These are phyloP conservation scores for Corapipo altera DNA, from an alignment of 2,113 vertebrate species.

Conservation along the genomic window DNA sequence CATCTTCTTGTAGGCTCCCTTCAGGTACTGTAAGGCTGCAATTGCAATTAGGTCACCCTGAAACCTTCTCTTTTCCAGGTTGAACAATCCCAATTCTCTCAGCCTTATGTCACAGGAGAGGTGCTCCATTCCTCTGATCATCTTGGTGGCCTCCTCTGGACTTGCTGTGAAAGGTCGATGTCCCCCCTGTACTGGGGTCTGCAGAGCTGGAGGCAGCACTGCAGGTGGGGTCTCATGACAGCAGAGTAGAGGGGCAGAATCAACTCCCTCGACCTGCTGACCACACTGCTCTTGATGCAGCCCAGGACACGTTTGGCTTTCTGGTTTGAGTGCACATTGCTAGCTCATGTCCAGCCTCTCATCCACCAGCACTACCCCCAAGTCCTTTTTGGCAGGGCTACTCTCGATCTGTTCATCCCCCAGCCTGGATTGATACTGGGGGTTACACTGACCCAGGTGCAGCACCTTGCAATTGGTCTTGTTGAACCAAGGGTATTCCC, in stretches of 20 bases:
- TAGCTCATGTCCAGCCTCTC: background rate
- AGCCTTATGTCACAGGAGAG: background rate
- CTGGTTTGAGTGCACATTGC: background rate
- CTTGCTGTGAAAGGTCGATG: rapidly evolving
- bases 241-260: background rate
- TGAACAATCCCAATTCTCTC: background rate
- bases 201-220: background rate
- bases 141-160: background rate
- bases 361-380: background rate
- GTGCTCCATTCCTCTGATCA: background rate
- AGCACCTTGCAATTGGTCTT: background rate
- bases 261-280: background rate
- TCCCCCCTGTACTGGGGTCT: background rate
- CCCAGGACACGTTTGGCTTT: background rate
- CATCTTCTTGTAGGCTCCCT: background rate
- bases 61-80: background rate
- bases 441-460: rapidly evolving
- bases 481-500: background rate
- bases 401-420: background rate
- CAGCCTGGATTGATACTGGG: rapidly evolving
- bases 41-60: background rate
- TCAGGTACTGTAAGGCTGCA: background rate
- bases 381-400: background rate
- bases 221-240: background rate
- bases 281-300: background rate